phyloP scores from a whole-genome alignment of 2,113 vertebrate species.

The Clarias macrocephalus region DNA sequence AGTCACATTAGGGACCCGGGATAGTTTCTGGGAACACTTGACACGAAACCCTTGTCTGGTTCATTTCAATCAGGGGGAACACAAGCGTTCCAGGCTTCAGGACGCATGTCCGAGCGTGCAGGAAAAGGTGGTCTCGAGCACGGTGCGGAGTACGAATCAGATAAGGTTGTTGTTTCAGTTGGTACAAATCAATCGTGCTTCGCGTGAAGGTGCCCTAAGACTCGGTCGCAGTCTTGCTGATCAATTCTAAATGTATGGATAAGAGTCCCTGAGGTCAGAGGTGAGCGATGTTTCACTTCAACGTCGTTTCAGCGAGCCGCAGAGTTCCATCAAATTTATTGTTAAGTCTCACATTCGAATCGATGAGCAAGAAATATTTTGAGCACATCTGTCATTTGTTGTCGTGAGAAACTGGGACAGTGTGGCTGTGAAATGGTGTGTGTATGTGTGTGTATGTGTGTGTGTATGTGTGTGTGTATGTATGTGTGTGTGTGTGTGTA shows the following conservation, averaged over 20 bases:
- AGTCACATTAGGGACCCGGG: background rate
- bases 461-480: too few species aligned
- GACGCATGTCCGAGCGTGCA: too few species aligned
- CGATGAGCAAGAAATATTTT: constrained; percentile 1
- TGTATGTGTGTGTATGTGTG: too few species aligned
- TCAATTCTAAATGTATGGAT: constrained; percentile 5
- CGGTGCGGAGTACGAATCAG: too few species aligned
- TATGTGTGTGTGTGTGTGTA: background rate
- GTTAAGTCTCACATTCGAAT: background rate
- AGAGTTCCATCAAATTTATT: constrained; percentile 7
- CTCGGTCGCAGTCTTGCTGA: background rate
- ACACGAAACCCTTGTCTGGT: too few species aligned
- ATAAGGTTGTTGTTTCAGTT: too few species aligned
- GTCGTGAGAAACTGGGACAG: background rate
- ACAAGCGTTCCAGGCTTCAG: too few species aligned
- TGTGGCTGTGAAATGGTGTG: background rate
- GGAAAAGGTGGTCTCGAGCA: too few species aligned
- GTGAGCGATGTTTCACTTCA: constrained; percentile 4
- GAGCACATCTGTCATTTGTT: background rate
- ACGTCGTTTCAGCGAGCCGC: background rate
- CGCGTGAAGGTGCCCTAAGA: too few species aligned
- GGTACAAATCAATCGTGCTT: too few species aligned
- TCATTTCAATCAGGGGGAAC: too few species aligned
- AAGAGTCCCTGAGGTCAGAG: constrained; percentile 8
- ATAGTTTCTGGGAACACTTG: too few species aligned